Evolutionary conservation across 2,797 vertebrate species (phyloP).

Genomic region (Typhlichthys eigenmanni): DNA sequence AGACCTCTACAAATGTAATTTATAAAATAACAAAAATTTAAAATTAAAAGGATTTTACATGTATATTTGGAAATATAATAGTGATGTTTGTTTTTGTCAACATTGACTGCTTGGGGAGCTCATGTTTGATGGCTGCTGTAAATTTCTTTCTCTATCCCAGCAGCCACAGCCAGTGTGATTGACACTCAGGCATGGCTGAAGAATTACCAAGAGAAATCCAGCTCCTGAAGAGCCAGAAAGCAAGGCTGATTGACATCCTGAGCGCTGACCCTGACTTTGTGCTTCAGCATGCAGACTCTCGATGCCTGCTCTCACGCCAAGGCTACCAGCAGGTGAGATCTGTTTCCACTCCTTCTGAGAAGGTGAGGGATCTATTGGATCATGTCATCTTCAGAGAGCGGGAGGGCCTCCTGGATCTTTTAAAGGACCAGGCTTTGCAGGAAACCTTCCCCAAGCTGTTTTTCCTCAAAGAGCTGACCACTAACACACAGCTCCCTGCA

Average conservation of each 20-base stretch:
- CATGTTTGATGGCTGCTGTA: background rate
- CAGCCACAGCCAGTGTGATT: conserved; percentile 11
- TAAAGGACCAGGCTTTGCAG: conserved; percentile 55
- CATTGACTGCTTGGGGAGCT: background rate
- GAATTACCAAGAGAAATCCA: conserved; percentile 40
- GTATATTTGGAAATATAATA: too few relatives aligned
- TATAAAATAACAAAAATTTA: background rate
- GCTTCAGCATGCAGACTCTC: conserved; percentile 74
- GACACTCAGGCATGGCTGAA: conserved; percentile 54
- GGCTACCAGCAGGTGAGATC: conserved; percentile 70
- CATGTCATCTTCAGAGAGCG: conserved; percentile 63
- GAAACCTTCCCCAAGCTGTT: conserved; percentile 69
- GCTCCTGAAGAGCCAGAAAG: conserved; percentile 59
- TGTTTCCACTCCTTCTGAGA: conserved; percentile 43
- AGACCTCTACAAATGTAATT: too few relatives aligned
- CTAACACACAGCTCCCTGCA: background rate
- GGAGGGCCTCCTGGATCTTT: conserved; percentile 56
- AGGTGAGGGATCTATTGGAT: conserved; percentile 75
- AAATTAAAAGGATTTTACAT: too few relatives aligned
- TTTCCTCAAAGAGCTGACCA: conserved; percentile 50
- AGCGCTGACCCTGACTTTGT: conserved; percentile 69
- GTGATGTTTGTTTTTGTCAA: too few relatives aligned
- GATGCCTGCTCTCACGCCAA: conserved; percentile 48
- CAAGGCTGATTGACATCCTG: conserved; percentile 64
- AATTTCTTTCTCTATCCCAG: conserved; percentile 20